Conservation (phyloP, 2,797 vertebrate genomes). For the Pipistrellus kuhlii region DNA sequence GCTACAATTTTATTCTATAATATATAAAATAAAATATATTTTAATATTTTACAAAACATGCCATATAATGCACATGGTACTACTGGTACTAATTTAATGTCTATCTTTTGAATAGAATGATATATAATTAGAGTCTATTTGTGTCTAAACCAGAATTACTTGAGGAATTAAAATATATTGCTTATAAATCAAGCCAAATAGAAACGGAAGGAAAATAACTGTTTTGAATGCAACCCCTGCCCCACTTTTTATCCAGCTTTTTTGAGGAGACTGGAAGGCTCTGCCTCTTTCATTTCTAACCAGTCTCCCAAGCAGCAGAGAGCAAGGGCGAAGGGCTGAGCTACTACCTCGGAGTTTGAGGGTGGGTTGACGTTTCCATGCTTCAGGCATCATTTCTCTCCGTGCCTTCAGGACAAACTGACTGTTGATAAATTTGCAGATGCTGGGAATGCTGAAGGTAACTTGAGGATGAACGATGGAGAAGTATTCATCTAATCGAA, state of each 20-base stretch:
- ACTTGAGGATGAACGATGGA: conserved; percentile 88
- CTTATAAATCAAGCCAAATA: conserved; percentile 6
- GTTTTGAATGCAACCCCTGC: neutral
- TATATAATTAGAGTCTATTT: neutral
- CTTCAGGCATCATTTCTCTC: conserved; percentile 83
- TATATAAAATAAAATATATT: neutral
- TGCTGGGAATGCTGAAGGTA: conserved; percentile 86
- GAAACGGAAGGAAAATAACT: neutral
- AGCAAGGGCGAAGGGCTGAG: neutral
- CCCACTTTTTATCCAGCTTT: neutral
- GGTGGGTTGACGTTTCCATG: conserved; percentile 72
- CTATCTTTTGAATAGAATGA: neutral
- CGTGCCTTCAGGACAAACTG: conserved; percentile 88
- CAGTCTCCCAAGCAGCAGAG: neutral
- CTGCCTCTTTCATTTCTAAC: neutral
- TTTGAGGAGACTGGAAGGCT: conserved; percentile 34
- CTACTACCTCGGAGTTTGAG: conserved; percentile 88
- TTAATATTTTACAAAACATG: too few relatives aligned
- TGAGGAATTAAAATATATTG: conserved; percentile 38
- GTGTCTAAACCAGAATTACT: neutral
- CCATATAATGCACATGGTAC: neutral
- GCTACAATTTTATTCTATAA: neutral
- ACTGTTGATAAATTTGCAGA: conserved; percentile 86
- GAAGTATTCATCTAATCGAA: conserved; percentile 87
- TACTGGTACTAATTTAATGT: neutral